Evolutionary conservation across 1,140 invertebrate genomes (phyloP).

Genomic region (Aradophagus sp.): DNA sequence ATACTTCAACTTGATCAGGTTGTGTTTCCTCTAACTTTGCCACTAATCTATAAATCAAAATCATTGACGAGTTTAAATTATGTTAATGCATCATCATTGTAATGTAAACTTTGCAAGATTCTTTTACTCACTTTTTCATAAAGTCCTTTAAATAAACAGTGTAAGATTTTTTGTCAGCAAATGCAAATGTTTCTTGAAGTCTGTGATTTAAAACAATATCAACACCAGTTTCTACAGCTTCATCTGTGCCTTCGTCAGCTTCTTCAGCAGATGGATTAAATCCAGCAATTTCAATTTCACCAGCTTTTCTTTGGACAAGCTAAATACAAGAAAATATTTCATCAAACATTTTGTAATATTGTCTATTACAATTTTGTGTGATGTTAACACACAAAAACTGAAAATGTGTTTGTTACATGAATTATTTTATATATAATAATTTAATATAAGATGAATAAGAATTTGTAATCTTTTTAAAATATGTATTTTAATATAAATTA

Average conservation of each 20-base stretch:
- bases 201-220: slow-evolving; percentile 96
- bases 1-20: slow-evolving; percentile 89
- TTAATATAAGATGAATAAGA: too few species aligned
- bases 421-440: too few species aligned
- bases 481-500: too few species aligned
- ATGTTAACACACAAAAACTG: too few species aligned
- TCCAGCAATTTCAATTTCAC: slow-evolving; percentile 88
- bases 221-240: slow-evolving; percentile 84
- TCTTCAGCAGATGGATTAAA: slow-evolving; percentile 96
- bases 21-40: slow-evolving; percentile 86
- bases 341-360: too few species aligned
- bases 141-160: slow-evolving; percentile 95
- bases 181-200: slow-evolving; percentile 89
- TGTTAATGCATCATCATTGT: too few species aligned
- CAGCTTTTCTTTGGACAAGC: slow-evolving; percentile 84
- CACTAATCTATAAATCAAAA: slow-evolving; percentile 78
- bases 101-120: slow-evolving; percentile 11
- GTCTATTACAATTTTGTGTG: too few species aligned
- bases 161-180: slow-evolving; percentile 91
- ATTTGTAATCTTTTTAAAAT: too few species aligned
- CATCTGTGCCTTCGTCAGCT: slow-evolving; percentile 88
- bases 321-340: slow-evolving; percentile 54
- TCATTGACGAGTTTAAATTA: not conserved
- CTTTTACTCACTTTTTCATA: slow-evolving; percentile 93
- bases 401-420: too few species aligned